Percentiles rank a stretch among this genome's conserved stretches.
Evolutionary conservation across 2,888 invertebrate genomes (phyloP).

Genomic region (Folsomia manolachei): DNA sequence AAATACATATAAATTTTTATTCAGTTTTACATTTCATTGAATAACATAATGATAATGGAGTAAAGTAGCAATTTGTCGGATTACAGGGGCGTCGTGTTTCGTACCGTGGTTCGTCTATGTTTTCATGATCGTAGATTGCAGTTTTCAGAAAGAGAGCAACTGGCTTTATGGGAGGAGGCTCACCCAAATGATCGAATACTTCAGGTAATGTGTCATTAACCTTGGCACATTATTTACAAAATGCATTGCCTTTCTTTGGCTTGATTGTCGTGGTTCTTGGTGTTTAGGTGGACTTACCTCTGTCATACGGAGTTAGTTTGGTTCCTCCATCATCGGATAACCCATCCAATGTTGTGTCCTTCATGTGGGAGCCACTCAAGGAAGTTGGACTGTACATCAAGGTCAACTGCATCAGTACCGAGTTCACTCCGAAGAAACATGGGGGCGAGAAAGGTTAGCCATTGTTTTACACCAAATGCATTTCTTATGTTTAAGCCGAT

Average conservation of each 20-base stretch:
- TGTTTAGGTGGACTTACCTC: constrained; percentile 69
- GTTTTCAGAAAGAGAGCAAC: constrained; percentile 92
- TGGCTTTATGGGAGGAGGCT: constrained; percentile 83
- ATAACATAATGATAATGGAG: not conserved
- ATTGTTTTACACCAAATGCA: too few relatives aligned
- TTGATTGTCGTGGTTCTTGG: constrained; percentile 44
- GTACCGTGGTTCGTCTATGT: constrained; percentile 86
- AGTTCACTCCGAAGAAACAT: constrained; percentile 96
- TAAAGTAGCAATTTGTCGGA: too few relatives aligned
- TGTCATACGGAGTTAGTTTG: constrained; percentile 77
- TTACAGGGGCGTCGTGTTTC: constrained; percentile 52
- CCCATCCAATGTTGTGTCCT: constrained; percentile 77
- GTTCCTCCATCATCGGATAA: constrained; percentile 62
- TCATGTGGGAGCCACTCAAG: constrained; percentile 93
- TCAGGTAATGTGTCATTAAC: constrained; percentile 61
- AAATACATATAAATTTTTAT: too few relatives aligned
- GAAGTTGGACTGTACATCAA: constrained; percentile 93
- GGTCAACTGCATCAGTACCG: constrained; percentile 94
- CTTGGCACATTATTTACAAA: not conserved
- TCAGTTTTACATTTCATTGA: not conserved
- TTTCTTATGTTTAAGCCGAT: too few relatives aligned
- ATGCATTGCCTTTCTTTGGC: not conserved
- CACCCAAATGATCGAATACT: constrained; percentile 88
- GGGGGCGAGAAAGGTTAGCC: constrained; percentile 97
- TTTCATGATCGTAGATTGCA: constrained; percentile 94